These are phyloP conservation scores for Ctenopoma kingsleyae DNA, from an alignment of 2,797 vertebrate species.

Conservation along the genomic window DNA sequence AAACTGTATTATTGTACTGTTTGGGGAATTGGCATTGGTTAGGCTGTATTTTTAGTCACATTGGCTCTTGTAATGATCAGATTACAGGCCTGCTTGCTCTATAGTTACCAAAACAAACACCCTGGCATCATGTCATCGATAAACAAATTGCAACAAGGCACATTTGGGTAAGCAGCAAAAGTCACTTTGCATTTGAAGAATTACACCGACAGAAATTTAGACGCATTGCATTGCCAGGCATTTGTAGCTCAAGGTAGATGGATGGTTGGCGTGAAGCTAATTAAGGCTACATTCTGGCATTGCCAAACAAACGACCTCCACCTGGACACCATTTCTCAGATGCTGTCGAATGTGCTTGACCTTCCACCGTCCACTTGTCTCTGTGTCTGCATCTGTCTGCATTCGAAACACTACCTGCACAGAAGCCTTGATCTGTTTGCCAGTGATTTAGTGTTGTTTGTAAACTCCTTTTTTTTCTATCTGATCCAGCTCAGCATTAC, in stretches of 20 bases:
- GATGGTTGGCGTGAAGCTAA: slow-evolving; percentile 54
- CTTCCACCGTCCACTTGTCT: slow-evolving; percentile 35
- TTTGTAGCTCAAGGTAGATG: slow-evolving; percentile 42
- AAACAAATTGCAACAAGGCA: slow-evolving; percentile 34
- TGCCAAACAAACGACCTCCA: slow-evolving; percentile 47
- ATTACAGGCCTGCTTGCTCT: slow-evolving; percentile 53
- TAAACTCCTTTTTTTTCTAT: neutral
- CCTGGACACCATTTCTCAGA: slow-evolving; percentile 53
- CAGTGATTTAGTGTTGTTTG: slow-evolving; percentile 40
- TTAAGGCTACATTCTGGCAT: slow-evolving; percentile 48
- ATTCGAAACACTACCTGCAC: slow-evolving; percentile 34
- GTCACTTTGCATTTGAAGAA: slow-evolving; percentile 40
- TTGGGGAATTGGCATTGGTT: slow-evolving; percentile 23
- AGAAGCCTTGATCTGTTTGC: slow-evolving; percentile 18
- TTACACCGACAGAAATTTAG: slow-evolving; percentile 10
- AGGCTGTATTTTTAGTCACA: slow-evolving; percentile 60
- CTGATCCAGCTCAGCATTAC: neutral
- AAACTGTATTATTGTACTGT: slow-evolving; percentile 29
- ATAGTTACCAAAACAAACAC: slow-evolving; percentile 54
- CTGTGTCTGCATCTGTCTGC: slow-evolving; percentile 14
- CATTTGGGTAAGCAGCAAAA: slow-evolving; percentile 30
- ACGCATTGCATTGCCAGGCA: slow-evolving; percentile 16
- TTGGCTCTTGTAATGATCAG: slow-evolving; percentile 44
- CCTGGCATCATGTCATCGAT: slow-evolving; percentile 34
- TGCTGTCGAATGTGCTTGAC: slow-evolving; percentile 43